Evolutionary conservation across 2,113 vertebrate species (phyloP).

Genomic region (Ranitomeya imitator): DNA sequence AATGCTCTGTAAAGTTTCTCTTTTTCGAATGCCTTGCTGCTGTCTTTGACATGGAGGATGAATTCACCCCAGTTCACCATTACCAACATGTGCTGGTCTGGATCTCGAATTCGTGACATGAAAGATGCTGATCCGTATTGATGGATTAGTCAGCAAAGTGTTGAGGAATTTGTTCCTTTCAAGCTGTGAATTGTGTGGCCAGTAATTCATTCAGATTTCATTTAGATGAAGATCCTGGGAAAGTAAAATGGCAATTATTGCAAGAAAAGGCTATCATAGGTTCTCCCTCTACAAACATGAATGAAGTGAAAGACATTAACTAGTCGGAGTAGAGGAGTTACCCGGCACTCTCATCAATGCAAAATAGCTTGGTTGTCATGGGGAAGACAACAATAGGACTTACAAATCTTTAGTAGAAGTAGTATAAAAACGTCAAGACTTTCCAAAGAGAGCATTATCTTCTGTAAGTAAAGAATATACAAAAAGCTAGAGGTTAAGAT

Average conservation of each 20-base stretch:
- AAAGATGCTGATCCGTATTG: neutral
- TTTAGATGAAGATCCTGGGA: slow-evolving; percentile 44
- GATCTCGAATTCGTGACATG: neutral
- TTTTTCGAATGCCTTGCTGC: neutral
- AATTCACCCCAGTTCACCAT: neutral
- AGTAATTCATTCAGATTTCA: slow-evolving; percentile 1
- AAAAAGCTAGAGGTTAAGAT: neutral
- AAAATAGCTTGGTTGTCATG: slow-evolving; percentile 15
- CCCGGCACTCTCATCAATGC: neutral
- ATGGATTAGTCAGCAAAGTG: slow-evolving; percentile 26
- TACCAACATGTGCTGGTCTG: neutral
- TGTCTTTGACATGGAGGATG: neutral
- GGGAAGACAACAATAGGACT: neutral
- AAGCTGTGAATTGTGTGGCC: slow-evolving; percentile 22
- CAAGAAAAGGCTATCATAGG: slow-evolving; percentile 16
- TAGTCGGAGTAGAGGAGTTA: slow-evolving; percentile 11
- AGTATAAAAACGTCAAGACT: neutral
- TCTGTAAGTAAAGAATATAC: neutral
- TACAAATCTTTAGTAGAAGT: slow-evolving; percentile 10
- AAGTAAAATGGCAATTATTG: slow-evolving; percentile 26
- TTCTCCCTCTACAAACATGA: neutral
- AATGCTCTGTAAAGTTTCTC: neutral
- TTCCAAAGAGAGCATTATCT: neutral
- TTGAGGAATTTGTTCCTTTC: slow-evolving; percentile 23
- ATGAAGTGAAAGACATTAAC: slow-evolving; percentile 31